These are phyloP conservation scores for Catocala fraxini DNA, from an alignment of 2,888 invertebrate species.

Conservation along the genomic window DNA sequence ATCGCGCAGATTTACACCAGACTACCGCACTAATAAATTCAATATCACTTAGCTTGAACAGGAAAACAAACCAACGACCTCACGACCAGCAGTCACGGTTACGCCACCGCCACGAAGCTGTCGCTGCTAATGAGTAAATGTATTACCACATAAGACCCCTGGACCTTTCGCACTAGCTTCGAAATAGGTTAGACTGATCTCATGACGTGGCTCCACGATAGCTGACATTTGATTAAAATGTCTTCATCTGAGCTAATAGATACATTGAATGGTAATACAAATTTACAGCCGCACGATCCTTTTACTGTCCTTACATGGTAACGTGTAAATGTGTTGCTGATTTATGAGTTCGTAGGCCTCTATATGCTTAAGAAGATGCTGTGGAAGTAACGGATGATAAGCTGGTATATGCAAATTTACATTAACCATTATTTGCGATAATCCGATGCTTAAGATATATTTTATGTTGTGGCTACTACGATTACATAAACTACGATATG, in stretches of 20 bases:
- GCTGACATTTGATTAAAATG: slow-evolving; percentile 20
- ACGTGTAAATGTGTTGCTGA: neutral
- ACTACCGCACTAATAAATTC: too few relatives aligned
- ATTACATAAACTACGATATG: too few relatives aligned
- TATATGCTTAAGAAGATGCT: neutral
- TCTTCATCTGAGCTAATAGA: slow-evolving; percentile 15
- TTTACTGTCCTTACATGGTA: slow-evolving; percentile 6
- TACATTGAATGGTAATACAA: neutral
- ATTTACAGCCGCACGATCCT: slow-evolving; percentile 12
- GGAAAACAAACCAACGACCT: too few relatives aligned
- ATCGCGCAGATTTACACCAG: too few relatives aligned
- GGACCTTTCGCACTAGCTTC: slow-evolving; percentile 20
- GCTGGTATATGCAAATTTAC: neutral
- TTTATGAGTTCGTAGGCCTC: neutral
- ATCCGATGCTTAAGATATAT: too few relatives aligned
- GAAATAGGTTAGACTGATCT: slow-evolving; percentile 17
- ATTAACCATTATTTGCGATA: too few relatives aligned
- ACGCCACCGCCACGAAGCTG: too few relatives aligned
- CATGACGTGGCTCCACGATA: slow-evolving; percentile 4
- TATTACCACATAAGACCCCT: slow-evolving; percentile 12
- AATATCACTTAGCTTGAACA: too few relatives aligned
- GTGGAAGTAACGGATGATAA: neutral
- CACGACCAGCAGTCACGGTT: too few relatives aligned
- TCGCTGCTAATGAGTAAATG: neutral
- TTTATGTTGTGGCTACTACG: too few relatives aligned